phyloP scores from a whole-genome alignment of 2,797 vertebrate species.

The Triplophysa yarkandensis region DNA sequence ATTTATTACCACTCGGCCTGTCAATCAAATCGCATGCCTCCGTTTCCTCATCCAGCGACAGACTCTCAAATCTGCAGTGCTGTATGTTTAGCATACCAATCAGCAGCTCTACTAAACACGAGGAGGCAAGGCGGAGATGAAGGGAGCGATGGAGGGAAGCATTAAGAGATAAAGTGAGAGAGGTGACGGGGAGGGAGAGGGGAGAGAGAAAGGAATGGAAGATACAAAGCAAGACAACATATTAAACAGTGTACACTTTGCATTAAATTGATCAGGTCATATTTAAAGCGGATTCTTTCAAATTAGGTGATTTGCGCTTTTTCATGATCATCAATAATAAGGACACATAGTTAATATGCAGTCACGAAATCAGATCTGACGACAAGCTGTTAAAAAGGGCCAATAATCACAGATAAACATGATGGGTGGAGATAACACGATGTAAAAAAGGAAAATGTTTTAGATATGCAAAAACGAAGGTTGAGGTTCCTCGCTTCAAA shows the following conservation, averaged over 20 bases:
- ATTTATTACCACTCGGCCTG: conserved; percentile 69
- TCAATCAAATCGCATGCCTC: conserved; percentile 62
- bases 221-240: too few species aligned
- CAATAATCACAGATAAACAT: conserved; percentile 1
- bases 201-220: neutral
- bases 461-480: conserved; percentile 55
- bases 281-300: too few species aligned
- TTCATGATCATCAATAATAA: neutral
- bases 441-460: neutral
- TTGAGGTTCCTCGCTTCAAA: neutral
- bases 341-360: neutral
- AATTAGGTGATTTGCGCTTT: too few species aligned
- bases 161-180: neutral
- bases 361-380: neutral
- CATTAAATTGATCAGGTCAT: too few species aligned
- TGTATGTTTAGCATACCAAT: conserved; percentile 62
- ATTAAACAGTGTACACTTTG: too few species aligned
- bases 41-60: conserved; percentile 32
- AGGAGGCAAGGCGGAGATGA: conserved; percentile 25
- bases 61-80: conserved; percentile 48
- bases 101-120: conserved; percentile 35
- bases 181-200: conserved; percentile 15
- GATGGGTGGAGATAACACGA: neutral
- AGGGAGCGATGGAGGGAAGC: conserved; percentile 2
- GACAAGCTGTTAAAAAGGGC: neutral